These are phyloP conservation scores for Tricholaema leucomelas DNA, from an alignment of 2,113 vertebrate species.

Conservation along the genomic window DNA sequence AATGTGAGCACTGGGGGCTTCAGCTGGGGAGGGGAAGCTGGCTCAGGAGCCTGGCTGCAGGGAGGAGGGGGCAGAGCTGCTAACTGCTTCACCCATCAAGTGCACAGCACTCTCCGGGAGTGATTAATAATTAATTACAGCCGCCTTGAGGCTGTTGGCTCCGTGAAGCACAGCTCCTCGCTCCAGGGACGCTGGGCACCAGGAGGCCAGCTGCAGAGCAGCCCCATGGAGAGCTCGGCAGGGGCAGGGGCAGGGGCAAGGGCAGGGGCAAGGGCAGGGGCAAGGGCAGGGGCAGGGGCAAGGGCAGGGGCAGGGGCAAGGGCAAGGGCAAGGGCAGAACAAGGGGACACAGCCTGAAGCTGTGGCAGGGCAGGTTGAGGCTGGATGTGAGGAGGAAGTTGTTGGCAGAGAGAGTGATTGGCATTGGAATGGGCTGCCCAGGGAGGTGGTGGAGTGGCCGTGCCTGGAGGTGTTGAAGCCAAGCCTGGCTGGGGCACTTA, in stretches of 20 bases:
- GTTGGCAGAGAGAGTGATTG: too few relatives aligned
- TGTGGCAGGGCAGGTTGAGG: too few relatives aligned
- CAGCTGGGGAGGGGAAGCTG: conserved; percentile 48
- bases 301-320: not conserved
- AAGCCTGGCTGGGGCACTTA: too few relatives aligned
- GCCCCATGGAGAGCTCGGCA: not conserved
- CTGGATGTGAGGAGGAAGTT: too few relatives aligned
- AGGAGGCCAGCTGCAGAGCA: conserved; percentile 37
- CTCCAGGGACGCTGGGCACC: not conserved
- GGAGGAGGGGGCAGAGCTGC: conserved; percentile 52
- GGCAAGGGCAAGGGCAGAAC: not conserved
- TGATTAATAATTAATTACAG: conserved; percentile 71
- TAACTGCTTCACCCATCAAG: conserved; percentile 61
- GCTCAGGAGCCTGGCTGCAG: conserved; percentile 27
- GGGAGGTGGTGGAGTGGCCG: too few relatives aligned
- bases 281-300: not conserved
- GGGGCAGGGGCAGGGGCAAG: not conserved
- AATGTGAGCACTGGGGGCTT: conserved; percentile 52
- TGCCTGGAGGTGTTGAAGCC: too few relatives aligned
- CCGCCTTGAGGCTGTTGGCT: conserved; percentile 55
- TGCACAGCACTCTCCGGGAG: conserved; percentile 34
- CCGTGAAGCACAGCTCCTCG: conserved; percentile 47
- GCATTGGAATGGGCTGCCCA: too few relatives aligned
- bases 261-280: not conserved
- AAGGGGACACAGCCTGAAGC: too few relatives aligned